phyloP scores from a whole-genome alignment of 2,888 invertebrate genomes.

The Metalampra italica region DNA sequence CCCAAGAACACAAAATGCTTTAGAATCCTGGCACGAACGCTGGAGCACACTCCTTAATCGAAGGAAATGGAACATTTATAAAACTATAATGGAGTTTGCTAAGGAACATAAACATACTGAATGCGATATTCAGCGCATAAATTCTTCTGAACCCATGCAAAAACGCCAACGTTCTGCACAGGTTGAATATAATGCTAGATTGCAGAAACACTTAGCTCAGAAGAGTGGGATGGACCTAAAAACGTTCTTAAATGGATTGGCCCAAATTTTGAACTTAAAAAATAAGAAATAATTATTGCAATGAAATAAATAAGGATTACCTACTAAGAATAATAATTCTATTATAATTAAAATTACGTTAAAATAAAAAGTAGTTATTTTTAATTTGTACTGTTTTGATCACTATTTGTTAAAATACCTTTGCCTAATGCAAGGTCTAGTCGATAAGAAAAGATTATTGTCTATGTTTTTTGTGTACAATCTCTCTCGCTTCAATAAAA shows the following conservation, averaged over 20 bases:
- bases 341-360: too few relatives aligned
- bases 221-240: neutral
- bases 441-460: too few relatives aligned
- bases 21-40: constrained; percentile 12
- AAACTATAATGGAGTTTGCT: constrained; percentile 6
- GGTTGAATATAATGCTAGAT: neutral
- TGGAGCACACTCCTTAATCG: constrained; percentile 10
- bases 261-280: neutral
- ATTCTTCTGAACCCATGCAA: constrained; percentile 4
- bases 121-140: constrained; percentile 5
- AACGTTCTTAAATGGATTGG: neutral
- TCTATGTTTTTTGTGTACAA: too few relatives aligned
- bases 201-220: constrained; percentile 1
- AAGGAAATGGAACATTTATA: constrained; percentile 6
- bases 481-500: too few relatives aligned
- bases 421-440: too few relatives aligned
- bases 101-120: constrained; percentile 14
- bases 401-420: too few relatives aligned
- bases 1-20: constrained; percentile 12
- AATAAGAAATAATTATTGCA: too few relatives aligned
- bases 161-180: neutral
- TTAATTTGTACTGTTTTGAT: too few relatives aligned
- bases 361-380: too few relatives aligned
- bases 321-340: too few relatives aligned
- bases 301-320: too few relatives aligned